Evolutionary conservation across 2,888 invertebrate genomes (phyloP).

Genomic region (Cephus spinipes): DNA sequence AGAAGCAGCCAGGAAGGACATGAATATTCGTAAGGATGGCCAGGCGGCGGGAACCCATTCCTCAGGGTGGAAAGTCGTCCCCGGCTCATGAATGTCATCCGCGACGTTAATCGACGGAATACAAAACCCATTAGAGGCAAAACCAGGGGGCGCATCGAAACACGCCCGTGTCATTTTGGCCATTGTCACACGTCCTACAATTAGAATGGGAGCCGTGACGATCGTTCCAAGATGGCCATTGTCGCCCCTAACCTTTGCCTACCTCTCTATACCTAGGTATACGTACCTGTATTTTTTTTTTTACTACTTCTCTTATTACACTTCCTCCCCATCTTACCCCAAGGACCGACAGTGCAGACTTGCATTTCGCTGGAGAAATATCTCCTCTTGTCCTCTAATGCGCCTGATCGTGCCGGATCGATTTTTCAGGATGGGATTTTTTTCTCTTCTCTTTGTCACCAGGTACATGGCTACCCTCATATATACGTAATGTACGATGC

Average conservation of each 20-base stretch:
- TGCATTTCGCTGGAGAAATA: background rate
- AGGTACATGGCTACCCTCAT: background rate
- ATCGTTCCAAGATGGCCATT: background rate
- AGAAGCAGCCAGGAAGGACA: background rate
- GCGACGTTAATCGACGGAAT: conserved; percentile 52
- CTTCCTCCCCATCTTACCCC: background rate
- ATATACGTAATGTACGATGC: background rate
- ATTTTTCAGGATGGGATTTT: background rate
- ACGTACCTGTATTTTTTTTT: background rate
- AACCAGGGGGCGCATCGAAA: conserved; percentile 25
- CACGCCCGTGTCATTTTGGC: conserved; percentile 52
- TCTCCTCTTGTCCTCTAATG: background rate
- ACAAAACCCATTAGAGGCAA: conserved; percentile 51
- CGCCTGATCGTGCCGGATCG: background rate
- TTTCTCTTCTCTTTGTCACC: background rate
- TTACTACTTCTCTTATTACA: background rate
- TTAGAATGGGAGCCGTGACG: conserved; percentile 3
- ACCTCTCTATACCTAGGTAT: background rate
- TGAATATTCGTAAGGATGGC: conserved; percentile 34
- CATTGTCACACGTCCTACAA: conserved; percentile 15
- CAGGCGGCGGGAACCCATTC: background rate
- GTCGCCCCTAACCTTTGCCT: background rate
- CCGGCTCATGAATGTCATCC: conserved; percentile 47
- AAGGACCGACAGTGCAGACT: background rate
- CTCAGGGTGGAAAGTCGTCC: conserved; percentile 2